Conservation (phyloP, 2,888 invertebrate genomes). For the Geophilus truncorum region DNA sequence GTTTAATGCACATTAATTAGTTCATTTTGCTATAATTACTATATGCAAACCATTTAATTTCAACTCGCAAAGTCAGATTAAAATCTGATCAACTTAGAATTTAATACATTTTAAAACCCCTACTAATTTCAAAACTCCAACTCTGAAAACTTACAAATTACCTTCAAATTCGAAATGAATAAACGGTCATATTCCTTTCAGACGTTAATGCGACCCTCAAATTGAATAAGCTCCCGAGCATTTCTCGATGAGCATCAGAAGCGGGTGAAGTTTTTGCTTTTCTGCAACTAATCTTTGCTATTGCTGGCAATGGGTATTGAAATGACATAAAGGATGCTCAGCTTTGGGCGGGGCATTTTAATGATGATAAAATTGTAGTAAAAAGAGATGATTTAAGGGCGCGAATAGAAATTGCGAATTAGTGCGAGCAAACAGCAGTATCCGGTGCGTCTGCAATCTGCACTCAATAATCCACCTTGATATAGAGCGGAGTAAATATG, state of each 20-base stretch:
- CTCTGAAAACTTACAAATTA: too few species aligned
- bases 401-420: constrained; percentile 10
- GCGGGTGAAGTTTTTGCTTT: background rate
- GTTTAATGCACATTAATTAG: too few species aligned
- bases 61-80: too few species aligned
- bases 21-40: too few species aligned
- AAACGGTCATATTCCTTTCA: too few species aligned
- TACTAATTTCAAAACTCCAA: too few species aligned
- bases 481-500: background rate
- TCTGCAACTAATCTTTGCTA: background rate
- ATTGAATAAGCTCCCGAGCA: background rate
- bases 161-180: too few species aligned
- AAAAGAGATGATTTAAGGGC: background rate
- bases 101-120: too few species aligned
- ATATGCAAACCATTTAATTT: too few species aligned
- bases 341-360: background rate
- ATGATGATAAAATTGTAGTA: constrained; percentile 1
- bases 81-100: too few species aligned
- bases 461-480: constrained; percentile 1
- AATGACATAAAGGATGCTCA: background rate
- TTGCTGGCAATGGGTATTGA: background rate
- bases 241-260: background rate
- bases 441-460: background rate
- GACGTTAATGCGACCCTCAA: too few species aligned
- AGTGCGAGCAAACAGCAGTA: background rate